Evolutionary conservation across 2,888 invertebrate genomes (phyloP).

Genomic region (Sussaba pulchella): DNA sequence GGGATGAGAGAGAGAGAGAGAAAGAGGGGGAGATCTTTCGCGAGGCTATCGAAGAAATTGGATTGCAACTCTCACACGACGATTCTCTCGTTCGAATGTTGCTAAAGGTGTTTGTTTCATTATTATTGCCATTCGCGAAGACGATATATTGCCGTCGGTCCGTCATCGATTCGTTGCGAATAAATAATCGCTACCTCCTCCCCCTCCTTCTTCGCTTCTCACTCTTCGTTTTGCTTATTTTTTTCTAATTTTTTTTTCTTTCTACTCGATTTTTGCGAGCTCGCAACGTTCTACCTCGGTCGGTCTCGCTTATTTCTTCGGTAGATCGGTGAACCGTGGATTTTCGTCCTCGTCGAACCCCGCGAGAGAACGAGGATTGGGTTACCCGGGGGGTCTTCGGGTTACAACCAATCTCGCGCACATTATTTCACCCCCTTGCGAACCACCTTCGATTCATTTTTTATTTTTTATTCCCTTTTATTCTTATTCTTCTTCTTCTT

Average conservation of each 20-base stretch:
- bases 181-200: slow-evolving; percentile 68
- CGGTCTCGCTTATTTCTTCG: slow-evolving; percentile 47
- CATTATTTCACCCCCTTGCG: slow-evolving; percentile 75
- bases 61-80: slow-evolving; percentile 28
- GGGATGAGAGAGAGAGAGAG: no score
- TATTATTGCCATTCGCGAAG: slow-evolving; percentile 65
- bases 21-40: neutral
- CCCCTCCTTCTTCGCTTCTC: slow-evolving; percentile 5
- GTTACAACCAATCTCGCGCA: slow-evolving; percentile 82
- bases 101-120: slow-evolving; percentile 65
- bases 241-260: slow-evolving; percentile 23
- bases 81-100: slow-evolving; percentile 7
- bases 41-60: slow-evolving; percentile 32
- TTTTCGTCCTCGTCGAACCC: slow-evolving; percentile 62
- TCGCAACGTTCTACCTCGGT: no score
- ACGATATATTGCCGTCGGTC: slow-evolving; percentile 71
- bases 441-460: slow-evolving; percentile 50
- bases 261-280: neutral
- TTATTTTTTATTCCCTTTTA: slow-evolving; percentile 46
- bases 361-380: slow-evolving; percentile 73
- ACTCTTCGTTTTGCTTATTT: slow-evolving; percentile 15
- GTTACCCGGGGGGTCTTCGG: slow-evolving; percentile 80
- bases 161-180: slow-evolving; percentile 76
- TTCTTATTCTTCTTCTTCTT: slow-evolving; percentile 68
- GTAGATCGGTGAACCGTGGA: slow-evolving; percentile 35